Percentiles rank a stretch among this genome's conserved stretches.
Evolutionary conservation across 2,888 invertebrate genomes (phyloP).

Genomic region (Drosophila meridionalis): DNA sequence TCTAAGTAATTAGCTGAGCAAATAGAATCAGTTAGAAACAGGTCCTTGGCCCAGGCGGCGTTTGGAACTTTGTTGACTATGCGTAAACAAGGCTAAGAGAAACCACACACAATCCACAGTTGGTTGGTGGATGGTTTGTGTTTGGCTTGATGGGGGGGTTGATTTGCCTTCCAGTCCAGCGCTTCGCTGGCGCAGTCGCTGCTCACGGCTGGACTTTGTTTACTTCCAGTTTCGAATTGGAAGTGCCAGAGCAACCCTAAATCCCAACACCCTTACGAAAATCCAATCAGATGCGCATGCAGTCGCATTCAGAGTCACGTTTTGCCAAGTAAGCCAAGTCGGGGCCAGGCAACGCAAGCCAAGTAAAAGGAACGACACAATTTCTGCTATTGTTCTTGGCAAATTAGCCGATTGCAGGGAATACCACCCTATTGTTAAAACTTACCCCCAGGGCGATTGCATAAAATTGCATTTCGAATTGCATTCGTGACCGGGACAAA

Average conservation of each 20-base stretch:
- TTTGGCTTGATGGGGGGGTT: constrained; percentile 8
- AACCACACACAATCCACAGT: constrained; percentile 65
- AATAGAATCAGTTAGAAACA: constrained; percentile 48
- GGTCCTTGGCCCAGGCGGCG: constrained; percentile 42
- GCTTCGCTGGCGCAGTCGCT: constrained; percentile 53
- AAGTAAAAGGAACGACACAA: constrained; percentile 49
- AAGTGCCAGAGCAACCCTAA: constrained; percentile 35
- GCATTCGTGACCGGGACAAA: constrained; percentile 75
- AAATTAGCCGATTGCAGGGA: constrained; percentile 45
- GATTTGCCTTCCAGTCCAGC: constrained; percentile 40
- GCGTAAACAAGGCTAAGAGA: constrained; percentile 56
- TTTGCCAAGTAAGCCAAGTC: constrained; percentile 59
- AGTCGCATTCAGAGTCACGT: constrained; percentile 60
- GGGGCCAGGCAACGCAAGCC: background rate
- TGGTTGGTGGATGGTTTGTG: constrained; percentile 58
- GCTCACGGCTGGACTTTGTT: constrained; percentile 63
- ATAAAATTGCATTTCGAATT: constrained; percentile 75
- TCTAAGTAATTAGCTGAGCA: constrained; percentile 61
- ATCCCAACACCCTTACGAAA: constrained; percentile 35
- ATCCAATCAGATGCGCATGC: constrained; percentile 57
- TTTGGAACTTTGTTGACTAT: constrained; percentile 55
- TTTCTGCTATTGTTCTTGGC: constrained; percentile 45
- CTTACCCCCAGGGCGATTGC: constrained; percentile 57
- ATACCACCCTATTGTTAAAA: constrained; percentile 51
- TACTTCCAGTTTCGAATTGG: constrained; percentile 69